A percentile compares a stretch with the other conserved stretches of the same genome.
Conservation (phyloP, 2,113 vertebrate species). For the Tiliqua scincoides region DNA sequence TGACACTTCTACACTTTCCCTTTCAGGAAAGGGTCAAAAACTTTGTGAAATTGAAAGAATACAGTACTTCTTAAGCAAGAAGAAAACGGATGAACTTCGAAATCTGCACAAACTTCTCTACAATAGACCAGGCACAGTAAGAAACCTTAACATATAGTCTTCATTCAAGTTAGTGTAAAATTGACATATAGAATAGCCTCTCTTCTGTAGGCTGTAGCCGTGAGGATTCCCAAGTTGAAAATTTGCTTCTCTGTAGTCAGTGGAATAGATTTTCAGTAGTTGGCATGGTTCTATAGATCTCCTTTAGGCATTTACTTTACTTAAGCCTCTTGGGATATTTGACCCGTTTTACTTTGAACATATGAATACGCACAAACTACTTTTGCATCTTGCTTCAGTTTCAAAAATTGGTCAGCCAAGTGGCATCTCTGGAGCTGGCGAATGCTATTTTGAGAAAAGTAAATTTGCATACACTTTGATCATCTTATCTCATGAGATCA, state of each 20-base stretch:
- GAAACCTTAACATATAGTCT: constrained; percentile 36
- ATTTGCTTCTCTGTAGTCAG: not conserved
- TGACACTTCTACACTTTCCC: not conserved
- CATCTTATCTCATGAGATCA: not conserved
- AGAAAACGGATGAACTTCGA: constrained; percentile 91
- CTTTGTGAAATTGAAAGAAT: constrained; percentile 94
- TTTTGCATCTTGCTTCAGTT: not conserved
- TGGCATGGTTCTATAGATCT: not conserved
- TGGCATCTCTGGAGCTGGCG: too few species aligned
- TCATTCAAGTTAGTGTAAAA: not conserved
- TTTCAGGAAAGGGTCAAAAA: constrained; percentile 88
- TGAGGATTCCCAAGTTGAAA: not conserved
- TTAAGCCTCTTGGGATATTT: not conserved
- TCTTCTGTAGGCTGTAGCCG: not conserved
- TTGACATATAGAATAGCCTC: not conserved
- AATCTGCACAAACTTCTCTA: constrained; percentile 93
- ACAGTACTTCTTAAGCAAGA: constrained; percentile 88
- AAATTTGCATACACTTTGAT: not conserved
- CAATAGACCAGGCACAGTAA: constrained; percentile 94
- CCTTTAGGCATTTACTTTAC: not conserved
- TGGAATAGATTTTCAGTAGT: not conserved
- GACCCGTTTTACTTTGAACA: not conserved
- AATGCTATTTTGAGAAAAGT: not conserved
- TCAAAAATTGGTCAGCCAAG: not conserved
- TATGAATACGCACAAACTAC: not conserved